Percentiles rank a stretch among this genome's conserved stretches.
Evolutionary conservation across 2,888 invertebrate genomes (phyloP).

Genomic region (Gari tellinella): DNA sequence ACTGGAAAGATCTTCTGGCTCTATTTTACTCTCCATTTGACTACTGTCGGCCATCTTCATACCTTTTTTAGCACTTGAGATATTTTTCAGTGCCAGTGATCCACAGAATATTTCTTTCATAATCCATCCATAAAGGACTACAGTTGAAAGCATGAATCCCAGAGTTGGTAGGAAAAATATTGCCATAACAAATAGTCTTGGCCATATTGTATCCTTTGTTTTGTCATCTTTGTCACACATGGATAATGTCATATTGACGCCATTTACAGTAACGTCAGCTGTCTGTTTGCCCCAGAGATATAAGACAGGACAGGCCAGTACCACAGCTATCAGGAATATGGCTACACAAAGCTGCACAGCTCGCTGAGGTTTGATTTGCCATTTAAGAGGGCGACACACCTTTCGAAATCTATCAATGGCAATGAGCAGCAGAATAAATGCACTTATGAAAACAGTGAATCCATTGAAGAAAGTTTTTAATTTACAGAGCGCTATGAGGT

Average conservation of each 20-base stretch:
- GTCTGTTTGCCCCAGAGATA: slow-evolving; percentile 39
- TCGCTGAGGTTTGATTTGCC: slow-evolving; percentile 29
- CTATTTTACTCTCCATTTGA: not conserved
- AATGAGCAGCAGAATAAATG: slow-evolving; percentile 32
- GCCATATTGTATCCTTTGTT: slow-evolving; percentile 25
- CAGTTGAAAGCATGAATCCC: slow-evolving; percentile 20
- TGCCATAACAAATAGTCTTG: slow-evolving; percentile 15
- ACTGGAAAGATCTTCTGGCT: not conserved
- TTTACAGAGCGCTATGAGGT: slow-evolving; percentile 30
- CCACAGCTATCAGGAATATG: slow-evolving; percentile 14
- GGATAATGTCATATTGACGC: slow-evolving; percentile 10
- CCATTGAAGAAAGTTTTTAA: slow-evolving; percentile 39
- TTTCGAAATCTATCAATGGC: slow-evolving; percentile 33
- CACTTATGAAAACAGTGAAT: slow-evolving; percentile 36
- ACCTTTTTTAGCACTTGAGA: not conserved
- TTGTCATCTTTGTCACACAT: slow-evolving; percentile 32
- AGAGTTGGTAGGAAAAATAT: slow-evolving; percentile 22
- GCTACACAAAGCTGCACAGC: slow-evolving; percentile 16
- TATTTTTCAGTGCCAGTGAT: slow-evolving; percentile 12
- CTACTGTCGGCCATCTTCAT: not conserved
- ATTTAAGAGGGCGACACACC: slow-evolving; percentile 23
- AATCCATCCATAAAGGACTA: slow-evolving; percentile 25
- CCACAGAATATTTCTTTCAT: slow-evolving; percentile 26
- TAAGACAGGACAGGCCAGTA: slow-evolving; percentile 14
- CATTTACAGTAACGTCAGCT: slow-evolving; percentile 1